phyloP scores from a whole-genome alignment of 2,888 invertebrate genomes.

The Trissolcus brochymenae region DNA sequence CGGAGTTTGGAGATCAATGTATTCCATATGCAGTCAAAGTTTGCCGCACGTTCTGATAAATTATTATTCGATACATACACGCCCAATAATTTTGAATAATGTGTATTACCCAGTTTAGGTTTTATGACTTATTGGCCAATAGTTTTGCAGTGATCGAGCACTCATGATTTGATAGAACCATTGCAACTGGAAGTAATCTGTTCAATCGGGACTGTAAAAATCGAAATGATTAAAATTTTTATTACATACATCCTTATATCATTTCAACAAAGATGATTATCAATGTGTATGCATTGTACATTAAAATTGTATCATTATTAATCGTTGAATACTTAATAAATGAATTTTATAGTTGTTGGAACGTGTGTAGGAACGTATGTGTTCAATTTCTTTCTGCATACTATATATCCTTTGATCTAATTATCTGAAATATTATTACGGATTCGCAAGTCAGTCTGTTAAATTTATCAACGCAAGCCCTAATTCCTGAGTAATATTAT shows the following conservation, averaged over 20 bases:
- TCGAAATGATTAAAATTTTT: neutral
- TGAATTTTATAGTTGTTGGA: neutral
- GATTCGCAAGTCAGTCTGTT: neutral
- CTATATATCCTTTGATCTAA: no score
- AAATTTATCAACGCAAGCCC: slow-evolving; percentile 2
- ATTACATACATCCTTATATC: neutral
- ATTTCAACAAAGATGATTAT: neutral
- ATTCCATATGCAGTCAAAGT: slow-evolving; percentile 46
- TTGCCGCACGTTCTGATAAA: slow-evolving; percentile 47
- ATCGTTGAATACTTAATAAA: neutral
- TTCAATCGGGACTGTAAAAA: neutral
- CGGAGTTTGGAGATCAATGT: slow-evolving; percentile 35
- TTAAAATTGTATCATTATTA: neutral
- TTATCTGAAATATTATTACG: neutral
- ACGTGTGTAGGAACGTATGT: no score
- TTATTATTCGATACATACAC: slow-evolving; percentile 43
- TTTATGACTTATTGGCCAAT: slow-evolving; percentile 38
- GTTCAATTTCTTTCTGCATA: no score
- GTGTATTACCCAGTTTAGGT: slow-evolving; percentile 34
- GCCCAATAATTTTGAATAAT: slow-evolving; percentile 46
- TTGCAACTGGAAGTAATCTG: neutral
- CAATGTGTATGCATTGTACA: neutral
- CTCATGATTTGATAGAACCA: slow-evolving; percentile 11
- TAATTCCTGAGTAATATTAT: slow-evolving; percentile 35
- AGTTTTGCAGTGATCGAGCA: slow-evolving; percentile 19